A percentile compares a stretch with the other conserved stretches of the same genome.
Evolutionary conservation across 2,113 vertebrate genomes (phyloP).

Genomic region (Plectropomus leopardus): DNA sequence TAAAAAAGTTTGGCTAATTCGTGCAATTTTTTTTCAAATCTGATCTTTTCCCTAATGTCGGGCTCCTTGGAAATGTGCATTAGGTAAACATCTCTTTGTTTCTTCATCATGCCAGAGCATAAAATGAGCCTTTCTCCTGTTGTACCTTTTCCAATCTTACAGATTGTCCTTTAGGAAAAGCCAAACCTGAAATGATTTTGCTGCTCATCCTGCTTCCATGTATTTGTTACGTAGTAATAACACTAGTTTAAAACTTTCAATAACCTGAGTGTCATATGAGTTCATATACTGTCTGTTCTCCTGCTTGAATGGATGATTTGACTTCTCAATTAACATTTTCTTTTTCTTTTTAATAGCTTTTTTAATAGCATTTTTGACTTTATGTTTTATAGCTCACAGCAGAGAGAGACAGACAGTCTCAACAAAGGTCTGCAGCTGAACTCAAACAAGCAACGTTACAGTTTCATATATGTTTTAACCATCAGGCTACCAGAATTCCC

Average conservation of each 20-base stretch:
- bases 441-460: background rate
- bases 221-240: background rate
- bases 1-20: background rate
- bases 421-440: background rate
- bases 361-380: background rate
- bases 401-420: too few species aligned
- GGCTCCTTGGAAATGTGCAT: background rate
- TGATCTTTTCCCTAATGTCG: background rate
- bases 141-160: background rate
- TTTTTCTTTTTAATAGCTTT: background rate
- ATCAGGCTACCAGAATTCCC: background rate
- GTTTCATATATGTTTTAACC: background rate
- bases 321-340: too few species aligned
- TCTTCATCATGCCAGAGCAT: background rate
- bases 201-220: background rate
- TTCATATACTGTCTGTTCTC: too few species aligned
- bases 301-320: too few species aligned
- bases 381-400: background rate
- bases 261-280: background rate
- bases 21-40: background rate
- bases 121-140: background rate
- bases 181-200: background rate
- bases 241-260: background rate
- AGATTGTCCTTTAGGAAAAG: too few species aligned
- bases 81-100: slow-evolving; percentile 5